Percentiles rank a stretch among this genome's conserved stretches.
Conservation (phyloP, 2,888 invertebrate species). For the Calliscelio sp. region DNA sequence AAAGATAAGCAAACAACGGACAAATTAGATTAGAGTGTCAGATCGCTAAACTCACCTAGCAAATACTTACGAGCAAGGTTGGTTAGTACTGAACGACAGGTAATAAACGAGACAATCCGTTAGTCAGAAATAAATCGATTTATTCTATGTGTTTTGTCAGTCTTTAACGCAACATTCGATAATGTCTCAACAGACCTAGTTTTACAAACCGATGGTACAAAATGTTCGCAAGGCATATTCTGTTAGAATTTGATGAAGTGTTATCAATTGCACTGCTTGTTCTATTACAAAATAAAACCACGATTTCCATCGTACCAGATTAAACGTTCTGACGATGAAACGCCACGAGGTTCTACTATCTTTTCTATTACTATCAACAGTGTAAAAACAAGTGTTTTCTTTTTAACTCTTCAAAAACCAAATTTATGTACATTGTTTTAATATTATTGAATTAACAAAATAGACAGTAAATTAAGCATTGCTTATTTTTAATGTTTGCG, state of each 20-base stretch:
- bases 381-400: no score
- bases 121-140: constrained; percentile 32
- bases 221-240: constrained; percentile 13
- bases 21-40: not conserved
- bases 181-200: constrained; percentile 8
- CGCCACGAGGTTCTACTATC: no score
- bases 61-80: not conserved
- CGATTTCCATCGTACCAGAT: no score
- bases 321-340: no score
- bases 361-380: no score
- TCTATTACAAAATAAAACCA: constrained; percentile 1
- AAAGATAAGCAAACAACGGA: not conserved
- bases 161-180: constrained; percentile 40
- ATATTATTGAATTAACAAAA: no score
- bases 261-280: not conserved
- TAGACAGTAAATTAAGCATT: no score
- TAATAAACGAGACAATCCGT: not conserved
- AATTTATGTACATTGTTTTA: no score
- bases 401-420: no score
- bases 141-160: constrained; percentile 26
- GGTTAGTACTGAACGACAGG: not conserved
- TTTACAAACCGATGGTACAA: not conserved
- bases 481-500: no score
- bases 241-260: not conserved
- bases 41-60: not conserved